Conservation (phyloP, 1,140 invertebrate genomes). For the Kradibia gibbosae region DNA sequence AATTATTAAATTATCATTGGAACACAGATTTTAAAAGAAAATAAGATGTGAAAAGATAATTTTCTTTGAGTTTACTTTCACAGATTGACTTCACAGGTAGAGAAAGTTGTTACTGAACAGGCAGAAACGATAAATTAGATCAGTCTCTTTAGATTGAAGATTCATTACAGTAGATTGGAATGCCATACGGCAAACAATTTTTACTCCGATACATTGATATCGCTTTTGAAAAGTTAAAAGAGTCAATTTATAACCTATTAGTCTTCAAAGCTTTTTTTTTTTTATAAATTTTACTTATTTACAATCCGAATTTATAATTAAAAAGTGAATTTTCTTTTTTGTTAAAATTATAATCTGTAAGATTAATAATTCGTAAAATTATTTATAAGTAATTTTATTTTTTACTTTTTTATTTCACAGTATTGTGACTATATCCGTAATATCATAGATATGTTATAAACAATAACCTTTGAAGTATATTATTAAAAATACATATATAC, state of each 20-base stretch:
- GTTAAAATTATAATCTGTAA: too few species aligned
- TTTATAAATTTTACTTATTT: too few species aligned
- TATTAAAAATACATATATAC: too few species aligned
- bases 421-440: too few species aligned
- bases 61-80: neutral
- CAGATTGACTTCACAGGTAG: neutral
- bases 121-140: neutral
- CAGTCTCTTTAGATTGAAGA: conserved; percentile 3
- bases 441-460: too few species aligned
- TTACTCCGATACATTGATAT: neutral
- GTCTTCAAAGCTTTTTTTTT: neutral
- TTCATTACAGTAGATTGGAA: conserved; percentile 6
- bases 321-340: too few species aligned
- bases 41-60: neutral
- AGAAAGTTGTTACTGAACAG: neutral
- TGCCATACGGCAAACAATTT: neutral
- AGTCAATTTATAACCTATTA: neutral
- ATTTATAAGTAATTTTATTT: too few species aligned
- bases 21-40: neutral
- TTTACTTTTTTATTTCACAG: too few species aligned
- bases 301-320: too few species aligned
- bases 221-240: neutral
- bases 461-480: too few species aligned
- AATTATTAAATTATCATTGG: neutral
- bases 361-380: too few species aligned